Base-by-base conservation (phyloP, 23 tunicate genomes). In the Pegea sp. region DNA sequence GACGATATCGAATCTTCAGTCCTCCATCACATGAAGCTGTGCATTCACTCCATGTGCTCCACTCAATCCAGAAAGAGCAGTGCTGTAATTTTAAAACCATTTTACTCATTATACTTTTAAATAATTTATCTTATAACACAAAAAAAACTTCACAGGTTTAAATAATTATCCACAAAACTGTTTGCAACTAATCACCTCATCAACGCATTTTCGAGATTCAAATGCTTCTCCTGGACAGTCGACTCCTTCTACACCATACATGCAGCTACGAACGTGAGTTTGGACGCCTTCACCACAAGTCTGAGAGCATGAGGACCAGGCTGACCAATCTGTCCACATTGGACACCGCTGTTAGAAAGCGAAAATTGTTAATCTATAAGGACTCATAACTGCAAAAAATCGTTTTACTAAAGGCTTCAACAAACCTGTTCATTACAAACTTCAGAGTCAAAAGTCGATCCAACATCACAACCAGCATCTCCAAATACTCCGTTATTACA, bases 11-110 rank as follows among this genome's bases (percentile, higher is more conserved):
- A n/a, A 20, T 2, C 24, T 21, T 22, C 1, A 18, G 33, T 1
- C 74, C 74, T 2, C 64, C 67, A 5, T 66, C 76, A 33, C 88
- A 76, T 5, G 55, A 29, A 18, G 24, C 31, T 43, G 58, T 53
- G 69, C 93, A 81, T 4, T 34, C 33, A 2, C 53, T 42, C 93
- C 93, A 81, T 29, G 34, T 38, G 1, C 61, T 26, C 93, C 93
- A 81, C 7, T 56, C 75, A 27, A 48, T 64, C 77, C 77, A 76
- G 64, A 48, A 61, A 3, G 88, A 59, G 33, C 88, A 76, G 1
- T 48, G 34, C 75, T 69, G 33, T 1, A 28, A 52, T 16, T 22
- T 50, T 5, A 38, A 38, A n/a, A n/a, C n/a, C n/a, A n/a, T n/a
- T n/a, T n/a, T n/a, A n/a, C n/a, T n/a, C n/a, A n/a, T n/a, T n/a